Evolutionary conservation across 2,888 invertebrate genomes (phyloP), one percentile per base, ranked within the genome.

Genomic region (Amiota communis): DNA sequence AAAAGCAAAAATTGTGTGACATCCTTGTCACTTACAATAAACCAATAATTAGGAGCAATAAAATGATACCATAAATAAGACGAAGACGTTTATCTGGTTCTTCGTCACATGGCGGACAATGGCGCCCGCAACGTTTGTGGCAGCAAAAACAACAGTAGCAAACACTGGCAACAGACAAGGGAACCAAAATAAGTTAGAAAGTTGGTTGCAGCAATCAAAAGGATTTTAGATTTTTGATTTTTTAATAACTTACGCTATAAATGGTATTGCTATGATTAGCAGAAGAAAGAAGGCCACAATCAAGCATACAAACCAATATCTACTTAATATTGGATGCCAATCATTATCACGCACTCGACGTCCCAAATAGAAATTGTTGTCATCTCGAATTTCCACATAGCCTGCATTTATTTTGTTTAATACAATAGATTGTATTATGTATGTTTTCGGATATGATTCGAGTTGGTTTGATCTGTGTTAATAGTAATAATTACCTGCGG

Each of bases 21-120:
- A 23, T 23, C 23, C 3, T 23, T 23, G 3, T n/a, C 23, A 23
- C 23, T 78, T 90, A 97, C 96, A 97, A 89, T 88, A 97, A 93
- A 73, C 95, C 91, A 1, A 97, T 95, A 75, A 95, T 93, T 76
- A 96, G 91, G 4, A 92, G 90, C 76, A 96, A 94, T 81, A 97
- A 92, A 61, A 96, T 76, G 74, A 95, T 92, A 56, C 95, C 95
- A 80, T 95, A 93, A 77, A 94, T 87, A 57, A 94, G 92, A 88
- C 96, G 93, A 84, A 93, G 91, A 90, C 95, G 96, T 71, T 93
- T 92, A 89, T 96, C 96, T 87, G 94, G 93, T 86, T 94, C 94
- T 89, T 95, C 94, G 90, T 96, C 96, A 90, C 95, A 95, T 48
- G 95, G 94, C 78, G 95, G 93, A 77, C 94, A 93, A 71, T 95